Percentiles rank a stretch among this genome's conserved stretches.
Evolutionary conservation across 64 coral and sea anemone species (phyloP).

Genomic region (Actinia tenebrosa): DNA sequence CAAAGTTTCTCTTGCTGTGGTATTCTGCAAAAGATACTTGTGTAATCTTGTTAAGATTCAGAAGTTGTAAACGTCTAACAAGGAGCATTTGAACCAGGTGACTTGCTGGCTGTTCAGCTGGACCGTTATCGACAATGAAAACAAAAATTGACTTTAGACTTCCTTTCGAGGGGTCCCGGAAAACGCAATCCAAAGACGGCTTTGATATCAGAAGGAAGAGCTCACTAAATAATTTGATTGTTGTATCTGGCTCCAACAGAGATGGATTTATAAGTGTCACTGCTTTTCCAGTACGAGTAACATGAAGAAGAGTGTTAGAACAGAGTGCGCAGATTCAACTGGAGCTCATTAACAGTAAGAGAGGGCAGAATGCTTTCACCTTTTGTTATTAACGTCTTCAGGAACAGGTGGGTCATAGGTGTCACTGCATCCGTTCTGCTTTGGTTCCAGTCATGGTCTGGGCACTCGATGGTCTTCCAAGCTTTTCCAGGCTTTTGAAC

Average conservation of each 20-base stretch:
- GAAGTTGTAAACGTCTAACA: slow-evolving; percentile 13
- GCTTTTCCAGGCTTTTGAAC: slow-evolving; percentile 59
- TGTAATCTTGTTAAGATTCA: slow-evolving; percentile 36
- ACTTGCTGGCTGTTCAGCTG: slow-evolving; percentile 31
- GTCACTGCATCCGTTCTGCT: slow-evolving; percentile 39
- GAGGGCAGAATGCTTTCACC: no score
- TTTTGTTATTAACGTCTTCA: not conserved
- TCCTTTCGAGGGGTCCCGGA: slow-evolving; percentile 35
- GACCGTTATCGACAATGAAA: slow-evolving; percentile 64
- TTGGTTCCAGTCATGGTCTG: slow-evolving; percentile 50
- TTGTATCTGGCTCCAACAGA: slow-evolving; percentile 44
- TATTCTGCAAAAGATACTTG: slow-evolving; percentile 63
- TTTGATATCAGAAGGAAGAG: slow-evolving; percentile 31
- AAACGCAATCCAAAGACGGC: slow-evolving; percentile 16
- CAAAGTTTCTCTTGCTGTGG: slow-evolving; percentile 58
- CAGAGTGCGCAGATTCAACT: no score
- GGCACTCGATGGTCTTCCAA: slow-evolving; percentile 34
- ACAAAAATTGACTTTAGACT: slow-evolving; percentile 32
- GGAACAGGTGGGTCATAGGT: slow-evolving; percentile 61
- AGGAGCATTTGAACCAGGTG: slow-evolving; percentile 29
- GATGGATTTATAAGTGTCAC: slow-evolving; percentile 49
- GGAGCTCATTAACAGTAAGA: no score
- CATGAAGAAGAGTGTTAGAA: no score
- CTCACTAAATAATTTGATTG: slow-evolving; percentile 37
- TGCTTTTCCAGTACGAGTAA: not conserved